Percentiles rank a stretch among this genome's conserved stretches.
These are phyloP conservation scores for Thamnaconus septentrionalis DNA, from an alignment of 2,113 vertebrate species.

Conservation along the genomic window DNA sequence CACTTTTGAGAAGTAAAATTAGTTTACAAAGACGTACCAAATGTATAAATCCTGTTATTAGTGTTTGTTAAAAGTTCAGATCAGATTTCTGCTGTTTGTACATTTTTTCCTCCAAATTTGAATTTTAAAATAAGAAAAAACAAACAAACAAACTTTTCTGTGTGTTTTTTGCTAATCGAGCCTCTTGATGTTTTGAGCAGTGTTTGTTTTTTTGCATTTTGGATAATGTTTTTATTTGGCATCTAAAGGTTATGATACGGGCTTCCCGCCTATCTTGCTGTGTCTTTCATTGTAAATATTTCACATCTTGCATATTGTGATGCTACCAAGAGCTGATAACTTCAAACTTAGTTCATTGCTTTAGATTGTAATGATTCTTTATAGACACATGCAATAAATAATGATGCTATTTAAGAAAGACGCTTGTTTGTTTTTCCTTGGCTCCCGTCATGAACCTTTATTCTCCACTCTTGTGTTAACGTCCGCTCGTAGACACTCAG, in stretches of 20 bases:
- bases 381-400: slow-evolving; percentile 99
- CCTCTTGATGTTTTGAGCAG: slow-evolving; percentile 88
- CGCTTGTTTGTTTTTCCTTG: slow-evolving; percentile 23
- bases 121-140: too few relatives aligned
- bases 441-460: slow-evolving; percentile 7
- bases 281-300: slow-evolving; percentile 94
- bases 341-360: slow-evolving; percentile 87
- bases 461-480: too few relatives aligned
- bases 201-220: slow-evolving; percentile 85
- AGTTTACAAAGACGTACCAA: slow-evolving; percentile 98
- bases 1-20: slow-evolving; percentile 81
- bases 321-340: slow-evolving; percentile 86
- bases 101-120: slow-evolving; percentile 84
- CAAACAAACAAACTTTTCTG: slow-evolving; percentile 70
- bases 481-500: slow-evolving; percentile 3
- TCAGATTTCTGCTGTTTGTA: slow-evolving; percentile 87
- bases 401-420: slow-evolving; percentile 96
- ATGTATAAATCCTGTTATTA: slow-evolving; percentile 91
- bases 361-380: slow-evolving; percentile 94
- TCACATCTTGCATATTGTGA: slow-evolving; percentile 88
- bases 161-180: slow-evolving; percentile 85
- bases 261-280: slow-evolving; percentile 84
- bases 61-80: slow-evolving; percentile 87
- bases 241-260: slow-evolving; percentile 86
- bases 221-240: slow-evolving; percentile 83